phyloP scores from a whole-genome alignment of 30 jellyfish, hydroid and myxozoan species.

The Pelagia noctiluca region DNA sequence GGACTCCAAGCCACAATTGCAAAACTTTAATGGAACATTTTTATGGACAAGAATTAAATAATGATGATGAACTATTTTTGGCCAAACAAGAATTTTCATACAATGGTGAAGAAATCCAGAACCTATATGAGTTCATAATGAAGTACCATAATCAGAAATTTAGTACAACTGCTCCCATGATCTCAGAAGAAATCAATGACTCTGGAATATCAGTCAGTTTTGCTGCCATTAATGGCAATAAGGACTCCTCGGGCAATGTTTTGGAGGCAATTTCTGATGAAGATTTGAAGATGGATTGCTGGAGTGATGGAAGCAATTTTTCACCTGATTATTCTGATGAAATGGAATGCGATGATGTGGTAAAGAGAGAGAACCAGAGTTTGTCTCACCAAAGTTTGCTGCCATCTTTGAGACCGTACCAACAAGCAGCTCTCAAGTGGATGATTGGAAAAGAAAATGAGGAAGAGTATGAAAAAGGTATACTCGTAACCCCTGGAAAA shows the following conservation, averaged over 20 bases:
- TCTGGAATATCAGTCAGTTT: background rate
- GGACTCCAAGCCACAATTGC: background rate
- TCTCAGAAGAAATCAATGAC: background rate
- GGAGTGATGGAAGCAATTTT: background rate
- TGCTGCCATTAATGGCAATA: background rate
- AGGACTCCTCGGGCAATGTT: no score
- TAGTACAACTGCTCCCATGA: background rate
- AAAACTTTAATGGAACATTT: constrained; percentile 13
- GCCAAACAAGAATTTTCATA: background rate
- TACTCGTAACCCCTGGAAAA: no score
- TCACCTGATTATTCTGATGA: background rate
- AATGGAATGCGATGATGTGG: constrained; percentile 2
- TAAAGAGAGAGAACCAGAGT: background rate
- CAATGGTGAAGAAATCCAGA: constrained; percentile 61
- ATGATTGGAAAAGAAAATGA: background rate
- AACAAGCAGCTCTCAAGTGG: constrained; percentile 64
- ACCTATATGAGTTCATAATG: constrained; percentile 39
- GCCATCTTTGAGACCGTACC: constrained; percentile 70
- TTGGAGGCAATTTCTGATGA: no score
- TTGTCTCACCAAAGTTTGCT: background rate
- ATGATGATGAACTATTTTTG: background rate
- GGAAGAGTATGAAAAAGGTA: background rate
- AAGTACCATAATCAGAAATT: constrained; percentile 23
- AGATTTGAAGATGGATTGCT: background rate
- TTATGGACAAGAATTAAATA: background rate